A percentile compares a stretch with the other conserved stretches of the same genome.
These are phyloP conservation scores for Xenopus petersii DNA, from an alignment of 2,797 vertebrate genomes.

Conservation along the genomic window DNA sequence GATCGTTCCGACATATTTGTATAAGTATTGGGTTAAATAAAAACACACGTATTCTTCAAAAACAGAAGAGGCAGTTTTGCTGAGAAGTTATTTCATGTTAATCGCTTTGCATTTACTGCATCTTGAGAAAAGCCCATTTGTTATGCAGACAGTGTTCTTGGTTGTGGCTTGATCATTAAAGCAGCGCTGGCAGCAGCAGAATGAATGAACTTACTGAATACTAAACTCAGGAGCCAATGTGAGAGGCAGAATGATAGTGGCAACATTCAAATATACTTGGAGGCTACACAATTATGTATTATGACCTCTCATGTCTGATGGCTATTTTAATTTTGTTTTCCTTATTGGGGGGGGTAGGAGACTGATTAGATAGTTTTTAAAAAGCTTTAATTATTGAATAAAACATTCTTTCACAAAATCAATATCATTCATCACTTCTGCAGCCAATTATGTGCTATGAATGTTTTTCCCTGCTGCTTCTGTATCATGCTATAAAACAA, in stretches of 20 bases:
- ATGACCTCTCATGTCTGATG: conserved; percentile 45
- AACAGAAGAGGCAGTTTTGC: conserved; percentile 55
- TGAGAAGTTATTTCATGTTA: conserved; percentile 62
- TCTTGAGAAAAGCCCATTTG: conserved; percentile 66
- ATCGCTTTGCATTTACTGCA: conserved; percentile 65
- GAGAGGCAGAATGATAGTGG: conserved; percentile 57
- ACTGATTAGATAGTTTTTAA: conserved; percentile 45
- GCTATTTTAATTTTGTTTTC: conserved; percentile 53
- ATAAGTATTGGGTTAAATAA: conserved; percentile 55
- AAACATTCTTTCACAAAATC: conserved; percentile 30
- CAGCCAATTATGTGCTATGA: background rate
- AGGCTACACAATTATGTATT: conserved; percentile 52
- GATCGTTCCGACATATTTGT: conserved; percentile 12
- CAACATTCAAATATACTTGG: conserved; percentile 54
- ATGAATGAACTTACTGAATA: conserved; percentile 67
- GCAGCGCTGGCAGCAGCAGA: conserved; percentile 61
- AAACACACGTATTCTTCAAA: conserved; percentile 55
- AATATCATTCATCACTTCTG: conserved; percentile 36
- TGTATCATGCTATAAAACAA: background rate
- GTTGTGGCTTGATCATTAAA: conserved; percentile 63
- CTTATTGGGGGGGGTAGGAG: conserved; percentile 33
- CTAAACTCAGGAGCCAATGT: conserved; percentile 56
- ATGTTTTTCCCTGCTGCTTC: background rate
- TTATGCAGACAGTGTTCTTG: conserved; percentile 69
- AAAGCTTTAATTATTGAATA: conserved; percentile 33